Evolutionary conservation across 2,888 invertebrate species (phyloP), one percentile per base, ranked within the genome.

Genomic region (Diaprepes abbreviatus): DNA sequence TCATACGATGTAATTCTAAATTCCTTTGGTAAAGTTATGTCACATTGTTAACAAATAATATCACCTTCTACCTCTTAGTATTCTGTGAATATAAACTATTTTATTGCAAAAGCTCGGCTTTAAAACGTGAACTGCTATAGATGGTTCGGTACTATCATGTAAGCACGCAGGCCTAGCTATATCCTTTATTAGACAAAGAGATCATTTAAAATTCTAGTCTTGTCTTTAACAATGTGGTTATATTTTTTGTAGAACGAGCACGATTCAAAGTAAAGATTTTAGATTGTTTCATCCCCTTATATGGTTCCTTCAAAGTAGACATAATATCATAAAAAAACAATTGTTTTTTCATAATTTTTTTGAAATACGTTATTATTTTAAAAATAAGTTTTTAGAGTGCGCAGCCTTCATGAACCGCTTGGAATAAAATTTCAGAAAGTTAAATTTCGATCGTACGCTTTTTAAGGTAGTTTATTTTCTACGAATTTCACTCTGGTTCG

Each of bases 101-200:
- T 60, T 65, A 70, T 70, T 70, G 65, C 65, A 70, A 70, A 69
- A 70, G 70, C 60, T 45, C 60, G 52, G 9, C 54, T 50, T 35
- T 24, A 33, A 33, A 64, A 64, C 69, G 64, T 65, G 60, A 60
- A 65, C 60, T 19, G 43, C 70, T 66, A 65, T 65, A 70, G 65
- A 70, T 65, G 70, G 70, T 24, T 55, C 35, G 50, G 60, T 45
- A 52, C 33, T 36, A 59, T 54, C 64, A 59, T 64, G 69, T 65
- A 69, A 64, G 64, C 50, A 38, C 33, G 19, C 35, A 17, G 33
- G 28, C 10, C 28, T 38, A 66, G 19, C 48, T 57, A 43, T 33
- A 57, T 55, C 58, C 65, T 70, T 70, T 65, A 65, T 65, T 60
- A 70, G 70, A 60, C 36, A 48, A 36, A 55, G 31, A 33, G 38